These are phyloP conservation scores for Crotalus tigris DNA, from an alignment of 2,113 vertebrate genomes.

Conservation along the genomic window DNA sequence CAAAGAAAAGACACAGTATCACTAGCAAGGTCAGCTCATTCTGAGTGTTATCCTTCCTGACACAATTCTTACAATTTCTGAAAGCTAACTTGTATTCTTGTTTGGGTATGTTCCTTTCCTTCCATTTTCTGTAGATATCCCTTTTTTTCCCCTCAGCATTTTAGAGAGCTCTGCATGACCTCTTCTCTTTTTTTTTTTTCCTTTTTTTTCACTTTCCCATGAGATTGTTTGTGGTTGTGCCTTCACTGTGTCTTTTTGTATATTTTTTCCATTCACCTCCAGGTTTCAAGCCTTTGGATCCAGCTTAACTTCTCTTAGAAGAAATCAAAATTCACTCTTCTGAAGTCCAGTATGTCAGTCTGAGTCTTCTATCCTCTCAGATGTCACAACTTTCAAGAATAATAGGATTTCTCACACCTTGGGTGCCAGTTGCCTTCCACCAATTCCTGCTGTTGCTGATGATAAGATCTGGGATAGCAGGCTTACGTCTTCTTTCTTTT, in stretches of 20 bases:
- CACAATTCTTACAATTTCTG: not conserved
- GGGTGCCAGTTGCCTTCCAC: not conserved
- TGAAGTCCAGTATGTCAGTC: not conserved
- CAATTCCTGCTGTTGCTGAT: not conserved
- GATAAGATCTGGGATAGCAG: not conserved
- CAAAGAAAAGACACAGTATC: not conserved
- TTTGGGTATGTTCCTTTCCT: not conserved
- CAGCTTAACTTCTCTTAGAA: not conserved
- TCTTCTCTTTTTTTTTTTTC: not conserved
- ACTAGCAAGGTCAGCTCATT: not conserved
- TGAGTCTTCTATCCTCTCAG: not conserved
- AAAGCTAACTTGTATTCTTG: not conserved
- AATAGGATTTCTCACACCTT: not conserved
- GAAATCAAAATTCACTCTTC: not conserved
- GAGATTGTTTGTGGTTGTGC: not conserved
- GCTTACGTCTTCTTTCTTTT: not conserved
- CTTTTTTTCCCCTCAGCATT: not conserved
- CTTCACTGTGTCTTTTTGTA: not conserved
- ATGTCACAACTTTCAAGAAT: not conserved
- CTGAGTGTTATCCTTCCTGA: not conserved
- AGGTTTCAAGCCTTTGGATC: not conserved
- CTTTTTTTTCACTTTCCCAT: not conserved
- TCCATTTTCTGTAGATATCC: not conserved
- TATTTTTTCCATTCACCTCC: not conserved
- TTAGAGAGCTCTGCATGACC: not conserved